phyloP scores from a whole-genome alignment of 2,797 vertebrate species.

The Heterohyrax brucei region DNA sequence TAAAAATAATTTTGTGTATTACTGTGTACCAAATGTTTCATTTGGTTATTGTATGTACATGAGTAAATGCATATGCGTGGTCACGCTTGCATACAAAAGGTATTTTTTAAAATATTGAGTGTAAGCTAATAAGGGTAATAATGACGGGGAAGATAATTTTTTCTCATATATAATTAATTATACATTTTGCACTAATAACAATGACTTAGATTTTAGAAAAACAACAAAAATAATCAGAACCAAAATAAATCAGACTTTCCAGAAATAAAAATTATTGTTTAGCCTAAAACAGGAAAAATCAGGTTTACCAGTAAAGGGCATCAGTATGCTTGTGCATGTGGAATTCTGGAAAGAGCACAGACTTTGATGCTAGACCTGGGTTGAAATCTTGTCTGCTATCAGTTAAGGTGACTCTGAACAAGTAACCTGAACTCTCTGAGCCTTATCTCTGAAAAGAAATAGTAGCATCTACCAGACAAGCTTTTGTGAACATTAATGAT shows the following conservation, averaged over 20 bases:
- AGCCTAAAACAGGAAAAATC: conserved; percentile 37
- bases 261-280: conserved; percentile 47
- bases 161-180: conserved; percentile 1
- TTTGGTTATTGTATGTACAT: background rate
- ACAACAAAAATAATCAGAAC: background rate
- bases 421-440: conserved; percentile 25
- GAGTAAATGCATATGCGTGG: background rate
- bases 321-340: background rate
- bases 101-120: conserved; percentile 40
- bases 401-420: conserved; percentile 38
- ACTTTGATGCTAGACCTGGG: background rate
- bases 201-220: conserved; percentile 61
- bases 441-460: conserved; percentile 26
- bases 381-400: conserved; percentile 46
- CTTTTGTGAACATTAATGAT: background rate
- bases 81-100: background rate
- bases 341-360: conserved; percentile 47
- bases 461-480: background rate
- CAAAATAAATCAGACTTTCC: conserved; percentile 57
- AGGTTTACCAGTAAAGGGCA: background rate
- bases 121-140: conserved; percentile 34
- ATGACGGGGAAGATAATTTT: conserved; percentile 39
- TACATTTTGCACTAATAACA: conserved; percentile 17
- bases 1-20: conserved; percentile 39
- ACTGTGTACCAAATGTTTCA: background rate